Percentiles rank a stretch among this genome's conserved stretches.
These are phyloP conservation scores for Electrona antarctica DNA, from an alignment of 2,113 vertebrate species.

Conservation along the genomic window DNA sequence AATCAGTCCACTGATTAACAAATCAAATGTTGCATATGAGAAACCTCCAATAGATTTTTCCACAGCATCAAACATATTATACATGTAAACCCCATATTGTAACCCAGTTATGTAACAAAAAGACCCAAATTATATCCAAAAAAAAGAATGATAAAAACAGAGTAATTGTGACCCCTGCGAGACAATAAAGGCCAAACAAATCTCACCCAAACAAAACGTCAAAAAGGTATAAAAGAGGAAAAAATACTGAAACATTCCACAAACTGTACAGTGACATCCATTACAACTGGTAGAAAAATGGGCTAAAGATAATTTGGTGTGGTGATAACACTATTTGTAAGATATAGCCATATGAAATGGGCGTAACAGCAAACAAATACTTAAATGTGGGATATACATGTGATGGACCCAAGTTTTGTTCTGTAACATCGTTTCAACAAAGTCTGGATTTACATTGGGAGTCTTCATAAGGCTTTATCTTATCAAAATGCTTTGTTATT, in stretches of 20 bases:
- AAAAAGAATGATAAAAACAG: constrained; percentile 59
- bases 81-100: constrained; percentile 56
- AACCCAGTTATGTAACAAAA: constrained; percentile 73
- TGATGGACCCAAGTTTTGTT: constrained; percentile 66
- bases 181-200: constrained; percentile 70
- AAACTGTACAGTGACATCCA: constrained; percentile 87
- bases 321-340: constrained; percentile 71
- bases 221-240: constrained; percentile 74
- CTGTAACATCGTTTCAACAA: constrained; percentile 29
- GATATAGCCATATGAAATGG: constrained; percentile 74
- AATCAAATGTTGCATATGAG: not conserved
- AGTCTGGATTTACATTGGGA: constrained; percentile 64
- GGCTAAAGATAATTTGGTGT: constrained; percentile 76
- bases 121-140: constrained; percentile 71
- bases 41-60: constrained; percentile 38
- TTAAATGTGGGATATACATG: constrained; percentile 69
- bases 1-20: constrained; percentile 2
- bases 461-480: constrained; percentile 73
- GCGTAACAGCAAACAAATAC: constrained; percentile 70
- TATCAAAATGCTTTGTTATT: constrained; percentile 75
- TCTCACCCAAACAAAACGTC: constrained; percentile 56
- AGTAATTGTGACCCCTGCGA: constrained; percentile 66
- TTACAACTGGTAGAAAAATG: constrained; percentile 81
- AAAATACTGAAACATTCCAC: constrained; percentile 83
- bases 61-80: constrained; percentile 63